Evolutionary conservation across 2,888 invertebrate genomes (phyloP).

Genomic region (Homarus gammarus): DNA sequence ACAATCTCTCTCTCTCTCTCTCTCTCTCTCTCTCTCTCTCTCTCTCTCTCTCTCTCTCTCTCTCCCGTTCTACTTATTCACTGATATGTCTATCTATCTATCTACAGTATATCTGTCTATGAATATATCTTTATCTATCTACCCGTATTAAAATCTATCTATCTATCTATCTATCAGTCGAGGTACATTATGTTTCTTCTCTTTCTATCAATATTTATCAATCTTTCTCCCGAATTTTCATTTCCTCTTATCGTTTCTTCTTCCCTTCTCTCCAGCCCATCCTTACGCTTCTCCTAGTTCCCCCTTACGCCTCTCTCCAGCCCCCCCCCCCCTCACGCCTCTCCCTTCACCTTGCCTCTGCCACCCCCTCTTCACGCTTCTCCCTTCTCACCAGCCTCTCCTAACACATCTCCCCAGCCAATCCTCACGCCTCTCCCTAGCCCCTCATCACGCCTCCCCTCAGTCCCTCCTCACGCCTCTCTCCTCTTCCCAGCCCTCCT

Average conservation of each 20-base stretch:
- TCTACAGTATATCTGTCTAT: not conserved
- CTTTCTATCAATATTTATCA: not conserved
- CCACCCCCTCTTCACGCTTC: not conserved
- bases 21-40: no score
- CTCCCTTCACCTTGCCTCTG: conserved; percentile 3
- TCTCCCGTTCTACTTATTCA: conserved; percentile 15
- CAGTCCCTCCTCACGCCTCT: not conserved
- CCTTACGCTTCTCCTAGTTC: not conserved
- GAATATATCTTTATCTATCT: not conserved
- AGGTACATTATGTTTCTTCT: not conserved
- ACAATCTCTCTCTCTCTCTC: no score
- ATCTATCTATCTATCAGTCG: not conserved
- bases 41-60: conserved; percentile 18
- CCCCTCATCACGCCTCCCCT: not conserved
- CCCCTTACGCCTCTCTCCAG: not conserved
- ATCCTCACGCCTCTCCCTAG: not conserved
- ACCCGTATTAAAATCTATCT: no score
- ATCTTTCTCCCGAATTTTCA: not conserved
- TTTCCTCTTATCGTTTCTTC: not conserved
- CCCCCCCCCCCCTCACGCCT: not conserved
- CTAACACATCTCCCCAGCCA: not conserved
- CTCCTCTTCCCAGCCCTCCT: not conserved
- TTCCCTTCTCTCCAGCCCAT: not conserved
- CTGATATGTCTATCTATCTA: conserved; percentile 6
- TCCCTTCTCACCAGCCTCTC: conserved; percentile 10